Evolutionary conservation across 2,888 invertebrate species (phyloP).

Genomic region (Diplolepis rosae): DNA sequence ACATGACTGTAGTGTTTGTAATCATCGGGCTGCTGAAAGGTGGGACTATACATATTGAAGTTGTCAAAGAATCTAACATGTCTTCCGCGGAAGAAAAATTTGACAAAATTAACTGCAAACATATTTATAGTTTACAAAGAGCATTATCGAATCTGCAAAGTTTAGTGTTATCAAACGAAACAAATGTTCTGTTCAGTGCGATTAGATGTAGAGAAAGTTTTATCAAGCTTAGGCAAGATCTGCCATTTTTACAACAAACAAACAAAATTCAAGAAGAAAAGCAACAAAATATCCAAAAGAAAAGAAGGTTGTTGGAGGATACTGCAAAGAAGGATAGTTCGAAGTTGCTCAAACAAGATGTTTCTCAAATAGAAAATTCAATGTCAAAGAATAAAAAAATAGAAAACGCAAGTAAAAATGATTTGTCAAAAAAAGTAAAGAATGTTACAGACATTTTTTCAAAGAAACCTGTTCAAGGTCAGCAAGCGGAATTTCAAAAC

Average conservation of each 20-base stretch:
- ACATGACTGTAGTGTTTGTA: constrained; percentile 65
- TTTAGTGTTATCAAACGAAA: constrained; percentile 59
- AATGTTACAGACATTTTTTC: constrained; percentile 31
- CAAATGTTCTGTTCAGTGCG: constrained; percentile 62
- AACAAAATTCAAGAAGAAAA: neutral
- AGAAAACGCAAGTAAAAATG: constrained; percentile 25
- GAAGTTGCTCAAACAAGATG: neutral
- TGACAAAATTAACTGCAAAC: constrained; percentile 67
- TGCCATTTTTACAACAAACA: neutral
- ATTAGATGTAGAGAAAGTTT: constrained; percentile 58
- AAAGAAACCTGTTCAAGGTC: constrained; percentile 58
- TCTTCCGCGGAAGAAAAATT: constrained; percentile 63
- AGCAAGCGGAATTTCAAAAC: constrained; percentile 59
- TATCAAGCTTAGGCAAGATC: neutral
- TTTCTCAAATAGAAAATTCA: neutral
- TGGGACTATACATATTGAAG: constrained; percentile 64
- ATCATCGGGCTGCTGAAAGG: constrained; percentile 66
- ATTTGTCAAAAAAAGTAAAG: constrained; percentile 21
- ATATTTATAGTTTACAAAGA: constrained; percentile 73
- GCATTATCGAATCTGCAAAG: constrained; percentile 59
- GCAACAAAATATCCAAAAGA: constrained; percentile 11
- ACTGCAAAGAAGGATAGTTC: constrained; percentile 35
- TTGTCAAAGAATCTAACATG: constrained; percentile 68
- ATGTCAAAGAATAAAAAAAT: constrained; percentile 24
- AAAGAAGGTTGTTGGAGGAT: constrained; percentile 43